Conservation (phyloP, 2,888 invertebrate genomes). For the Drosophila peninsularis region DNA sequence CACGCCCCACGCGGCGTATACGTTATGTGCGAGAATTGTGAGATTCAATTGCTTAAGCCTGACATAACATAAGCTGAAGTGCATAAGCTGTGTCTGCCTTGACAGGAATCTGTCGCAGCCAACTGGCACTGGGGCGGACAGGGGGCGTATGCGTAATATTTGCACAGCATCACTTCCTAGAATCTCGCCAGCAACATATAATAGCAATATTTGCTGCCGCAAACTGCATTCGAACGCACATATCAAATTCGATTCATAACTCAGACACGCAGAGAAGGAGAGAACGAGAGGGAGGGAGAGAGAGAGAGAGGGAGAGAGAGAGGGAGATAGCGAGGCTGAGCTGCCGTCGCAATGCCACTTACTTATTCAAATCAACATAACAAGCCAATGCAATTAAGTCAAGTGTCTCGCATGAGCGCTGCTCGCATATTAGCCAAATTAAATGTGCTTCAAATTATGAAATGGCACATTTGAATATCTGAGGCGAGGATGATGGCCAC, state of each 20-base stretch:
- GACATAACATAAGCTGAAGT: slow-evolving; percentile 3
- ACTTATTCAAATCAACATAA: slow-evolving; percentile 62
- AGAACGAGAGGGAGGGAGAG: neutral
- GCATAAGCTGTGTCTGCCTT: neutral
- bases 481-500: slow-evolving; percentile 27
- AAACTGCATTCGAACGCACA: slow-evolving; percentile 60
- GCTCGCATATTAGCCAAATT: slow-evolving; percentile 55
- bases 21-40: slow-evolving; percentile 41
- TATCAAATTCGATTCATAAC: slow-evolving; percentile 48
- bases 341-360: slow-evolving; percentile 41
- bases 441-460: slow-evolving; percentile 58
- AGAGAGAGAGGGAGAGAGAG: neutral
- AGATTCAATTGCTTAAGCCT: slow-evolving; percentile 32
- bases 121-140: too few relatives aligned
- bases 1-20: slow-evolving; percentile 23
- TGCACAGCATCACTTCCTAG: slow-evolving; percentile 20
- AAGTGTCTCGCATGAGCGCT: slow-evolving; percentile 38
- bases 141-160: slow-evolving; percentile 50
- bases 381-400: slow-evolving; percentile 61
- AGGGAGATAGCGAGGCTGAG: neutral
- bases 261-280: neutral
- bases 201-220: slow-evolving; percentile 42
- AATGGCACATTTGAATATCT: slow-evolving; percentile 36
- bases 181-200: slow-evolving; percentile 38
- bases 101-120: slow-evolving; percentile 3